Percentiles rank a stretch among this genome's conserved stretches.
These are phyloP conservation scores for Spodoptera exigua DNA, from an alignment of 2,888 invertebrate genomes.

Conservation along the genomic window DNA sequence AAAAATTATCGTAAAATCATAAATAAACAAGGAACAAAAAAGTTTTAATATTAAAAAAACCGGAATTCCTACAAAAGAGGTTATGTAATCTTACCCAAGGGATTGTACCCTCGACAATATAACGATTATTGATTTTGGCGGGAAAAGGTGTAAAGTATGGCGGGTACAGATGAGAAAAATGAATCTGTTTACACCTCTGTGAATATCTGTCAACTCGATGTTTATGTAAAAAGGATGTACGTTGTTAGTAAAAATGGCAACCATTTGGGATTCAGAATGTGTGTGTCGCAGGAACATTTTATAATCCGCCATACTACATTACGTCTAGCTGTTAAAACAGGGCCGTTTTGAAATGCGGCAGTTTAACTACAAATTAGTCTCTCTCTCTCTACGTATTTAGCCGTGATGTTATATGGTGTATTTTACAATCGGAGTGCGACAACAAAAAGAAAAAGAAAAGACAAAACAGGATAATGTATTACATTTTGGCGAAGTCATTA, in stretches of 20 bases:
- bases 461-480: no score
- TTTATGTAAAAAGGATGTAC: not conserved
- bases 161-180: not conserved
- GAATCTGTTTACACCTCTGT: constrained; percentile 20
- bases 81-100: constrained; percentile 8
- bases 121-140: constrained; percentile 35
- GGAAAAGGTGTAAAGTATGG: constrained; percentile 16
- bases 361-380: no score
- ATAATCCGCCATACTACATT: no score
- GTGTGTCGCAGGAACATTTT: no score
- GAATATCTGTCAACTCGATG: constrained; percentile 3
- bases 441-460: no score
- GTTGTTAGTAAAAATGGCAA: not conserved
- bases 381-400: no score
- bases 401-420: no score
- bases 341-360: no score
- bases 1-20: no score
- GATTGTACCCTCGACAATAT: not conserved
- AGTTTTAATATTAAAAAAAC: constrained; percentile 2
- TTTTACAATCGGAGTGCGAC: no score
- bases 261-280: not conserved
- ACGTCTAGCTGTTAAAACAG: no score
- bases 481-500: no score
- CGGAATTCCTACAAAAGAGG: constrained; percentile 3
- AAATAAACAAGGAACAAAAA: constrained; percentile 1